phyloP scores from a whole-genome alignment of 2,888 invertebrate genomes.

The Euphydryas editha region DNA sequence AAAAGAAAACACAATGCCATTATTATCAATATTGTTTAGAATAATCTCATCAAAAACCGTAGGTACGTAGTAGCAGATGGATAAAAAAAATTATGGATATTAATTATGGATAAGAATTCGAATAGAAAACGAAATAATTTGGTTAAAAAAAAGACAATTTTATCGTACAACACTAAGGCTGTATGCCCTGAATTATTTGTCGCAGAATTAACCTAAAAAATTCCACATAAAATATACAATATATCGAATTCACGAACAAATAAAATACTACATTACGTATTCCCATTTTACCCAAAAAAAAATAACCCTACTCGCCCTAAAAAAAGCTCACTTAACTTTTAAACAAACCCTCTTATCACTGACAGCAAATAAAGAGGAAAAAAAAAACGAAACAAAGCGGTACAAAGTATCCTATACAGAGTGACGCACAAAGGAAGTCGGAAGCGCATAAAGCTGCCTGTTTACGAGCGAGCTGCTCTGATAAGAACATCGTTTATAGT shows the following conservation, averaged over 20 bases:
- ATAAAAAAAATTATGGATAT: no score
- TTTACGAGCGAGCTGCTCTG: conserved; percentile 49
- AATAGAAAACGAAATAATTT: no score
- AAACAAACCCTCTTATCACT: conserved; percentile 35
- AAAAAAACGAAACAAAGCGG: conserved; percentile 44
- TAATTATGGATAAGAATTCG: no score
- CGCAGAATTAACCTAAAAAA: no score
- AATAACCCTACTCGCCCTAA: conserved; percentile 1
- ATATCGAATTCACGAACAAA: neutral
- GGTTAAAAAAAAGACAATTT: no score
- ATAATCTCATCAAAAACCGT: no score
- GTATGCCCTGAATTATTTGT: no score
- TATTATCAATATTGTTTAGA: no score
- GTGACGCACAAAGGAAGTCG: conserved; percentile 53
- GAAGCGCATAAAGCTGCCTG: conserved; percentile 56
- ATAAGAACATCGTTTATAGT: conserved; percentile 47
- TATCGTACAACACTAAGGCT: no score
- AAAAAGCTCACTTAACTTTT: conserved; percentile 18
- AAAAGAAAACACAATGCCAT: no score
- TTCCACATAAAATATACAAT: neutral
- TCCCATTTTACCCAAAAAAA: conserved; percentile 1
- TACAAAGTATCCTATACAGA: conserved; percentile 48
- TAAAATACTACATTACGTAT: neutral
- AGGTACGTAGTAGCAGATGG: no score
- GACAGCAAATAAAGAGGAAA: conserved; percentile 28